These are phyloP conservation scores for Ostrea denselamellosa DNA, from an alignment of 1,140 invertebrate genomes.

Conservation along the genomic window DNA sequence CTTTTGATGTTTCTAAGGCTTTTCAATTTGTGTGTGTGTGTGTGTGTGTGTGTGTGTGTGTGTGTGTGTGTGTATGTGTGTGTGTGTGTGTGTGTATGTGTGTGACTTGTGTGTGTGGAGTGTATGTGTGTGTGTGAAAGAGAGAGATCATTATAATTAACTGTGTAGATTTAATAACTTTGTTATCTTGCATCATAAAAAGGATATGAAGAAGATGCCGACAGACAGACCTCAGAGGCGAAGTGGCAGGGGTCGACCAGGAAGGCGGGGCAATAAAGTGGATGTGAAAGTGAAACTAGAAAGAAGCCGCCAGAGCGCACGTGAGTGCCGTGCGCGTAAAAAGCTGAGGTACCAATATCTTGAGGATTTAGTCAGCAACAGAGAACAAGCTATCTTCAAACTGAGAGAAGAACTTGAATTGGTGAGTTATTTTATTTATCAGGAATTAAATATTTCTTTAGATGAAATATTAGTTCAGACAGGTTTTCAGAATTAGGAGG, in stretches of 20 bases:
- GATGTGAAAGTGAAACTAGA: constrained; percentile 97
- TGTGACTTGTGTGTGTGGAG: too few relatives aligned
- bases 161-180: neutral
- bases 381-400: constrained; percentile 95
- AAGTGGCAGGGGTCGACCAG: constrained; percentile 83
- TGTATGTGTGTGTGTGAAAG: neutral
- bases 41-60: too few relatives aligned
- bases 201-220: constrained; percentile 24
- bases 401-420: constrained; percentile 94
- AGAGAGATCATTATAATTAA: neutral
- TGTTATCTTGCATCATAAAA: neutral
- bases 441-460: neutral
- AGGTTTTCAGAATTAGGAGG: too few relatives aligned
- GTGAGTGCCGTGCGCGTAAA: constrained; percentile 97
- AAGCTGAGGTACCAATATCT: constrained; percentile 97
- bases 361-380: constrained; percentile 94
- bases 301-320: constrained; percentile 95
- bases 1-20: too few relatives aligned
- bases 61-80: too few relatives aligned
- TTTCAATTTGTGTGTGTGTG: too few relatives aligned
- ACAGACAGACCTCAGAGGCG: constrained; percentile 17
- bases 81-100: too few relatives aligned
- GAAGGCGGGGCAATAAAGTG: constrained; percentile 93
- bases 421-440: constrained; percentile 81
- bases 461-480: too few relatives aligned